phyloP scores from a whole-genome alignment of 1,140 invertebrate species.

The Zaprionus lachaisei region DNA sequence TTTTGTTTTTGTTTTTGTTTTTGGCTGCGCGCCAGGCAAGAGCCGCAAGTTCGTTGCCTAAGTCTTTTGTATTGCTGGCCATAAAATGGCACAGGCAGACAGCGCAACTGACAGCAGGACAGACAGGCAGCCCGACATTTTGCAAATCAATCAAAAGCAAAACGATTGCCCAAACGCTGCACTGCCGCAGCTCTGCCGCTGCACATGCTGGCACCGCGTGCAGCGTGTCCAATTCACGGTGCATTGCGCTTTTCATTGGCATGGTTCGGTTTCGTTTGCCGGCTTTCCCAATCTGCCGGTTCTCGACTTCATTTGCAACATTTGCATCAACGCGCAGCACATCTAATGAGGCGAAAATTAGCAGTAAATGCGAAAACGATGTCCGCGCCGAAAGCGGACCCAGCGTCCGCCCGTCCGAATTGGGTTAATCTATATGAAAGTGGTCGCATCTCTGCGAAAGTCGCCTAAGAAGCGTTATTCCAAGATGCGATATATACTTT shows the following conservation, averaged over 20 bases:
- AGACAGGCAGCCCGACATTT: neutral
- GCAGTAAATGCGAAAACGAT: constrained; percentile 39
- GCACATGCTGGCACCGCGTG: neutral
- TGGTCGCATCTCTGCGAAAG: constrained; percentile 44
- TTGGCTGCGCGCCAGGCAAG: neutral
- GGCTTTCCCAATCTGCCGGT: constrained; percentile 40
- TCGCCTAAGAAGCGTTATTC: constrained; percentile 48
- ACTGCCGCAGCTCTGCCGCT: neutral
- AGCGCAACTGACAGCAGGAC: constrained; percentile 7
- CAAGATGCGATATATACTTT: constrained; percentile 32
- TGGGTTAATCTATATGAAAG: constrained; percentile 82
- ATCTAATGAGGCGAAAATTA: constrained; percentile 46
- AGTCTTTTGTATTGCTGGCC: constrained; percentile 63
- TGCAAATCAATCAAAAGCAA: constrained; percentile 50
- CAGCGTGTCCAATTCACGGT: neutral
- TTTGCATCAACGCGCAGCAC: neutral
- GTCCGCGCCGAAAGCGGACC: constrained; percentile 51
- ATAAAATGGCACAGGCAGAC: constrained; percentile 27
- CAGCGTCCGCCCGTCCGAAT: constrained; percentile 44
- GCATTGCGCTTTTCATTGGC: constrained; percentile 68
- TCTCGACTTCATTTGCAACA: constrained; percentile 49
- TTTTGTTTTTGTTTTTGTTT: neutral
- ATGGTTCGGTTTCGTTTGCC: constrained; percentile 56
- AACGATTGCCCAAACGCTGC: constrained; percentile 40
- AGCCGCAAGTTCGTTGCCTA: constrained; percentile 73